Percentiles rank a stretch among this genome's conserved stretches.
Conservation (phyloP, 2,888 invertebrate genomes). For the Ectemnius continuus region DNA sequence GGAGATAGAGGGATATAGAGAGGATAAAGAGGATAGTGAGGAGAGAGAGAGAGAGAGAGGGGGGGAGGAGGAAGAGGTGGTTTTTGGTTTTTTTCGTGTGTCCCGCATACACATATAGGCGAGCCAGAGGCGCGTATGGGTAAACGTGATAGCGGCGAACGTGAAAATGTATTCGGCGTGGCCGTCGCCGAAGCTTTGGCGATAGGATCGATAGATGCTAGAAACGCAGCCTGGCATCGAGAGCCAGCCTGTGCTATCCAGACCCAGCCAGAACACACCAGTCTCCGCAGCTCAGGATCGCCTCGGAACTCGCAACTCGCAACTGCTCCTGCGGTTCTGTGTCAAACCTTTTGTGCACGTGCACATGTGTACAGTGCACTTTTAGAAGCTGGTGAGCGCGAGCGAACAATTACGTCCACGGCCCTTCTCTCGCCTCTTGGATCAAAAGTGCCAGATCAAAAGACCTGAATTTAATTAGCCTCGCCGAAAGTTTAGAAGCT, state of each 20-base stretch:
- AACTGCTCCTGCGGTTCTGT: conserved; percentile 59
- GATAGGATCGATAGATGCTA: conserved; percentile 66
- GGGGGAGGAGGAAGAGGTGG: conserved; percentile 9
- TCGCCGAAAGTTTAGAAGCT: no score
- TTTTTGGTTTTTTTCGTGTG: conserved; percentile 44
- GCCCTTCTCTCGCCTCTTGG: no score
- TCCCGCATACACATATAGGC: conserved; percentile 22
- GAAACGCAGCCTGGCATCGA: conserved; percentile 55
- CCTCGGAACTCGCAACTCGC: conserved; percentile 47
- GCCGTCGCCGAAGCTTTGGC: conserved; percentile 60
- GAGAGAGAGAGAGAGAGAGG: conserved; percentile 39
- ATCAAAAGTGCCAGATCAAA: no score
- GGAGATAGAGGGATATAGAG: conserved; percentile 30
- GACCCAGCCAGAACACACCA: conserved; percentile 25
- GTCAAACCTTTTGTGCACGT: conserved; percentile 41
- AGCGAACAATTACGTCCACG: no score
- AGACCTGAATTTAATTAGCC: no score
- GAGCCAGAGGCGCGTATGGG: conserved; percentile 24
- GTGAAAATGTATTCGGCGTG: conserved; percentile 63
- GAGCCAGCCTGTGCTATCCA: conserved; percentile 26
- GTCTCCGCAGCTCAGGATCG: conserved; percentile 59
- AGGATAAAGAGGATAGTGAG: conserved; percentile 28
- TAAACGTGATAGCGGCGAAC: conserved; percentile 44
- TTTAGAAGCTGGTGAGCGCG: not conserved
- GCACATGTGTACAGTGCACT: conserved; percentile 16